Evolutionary conservation across 2,888 invertebrate species (phyloP).

Genomic region (Kryphioiulus occultus): DNA sequence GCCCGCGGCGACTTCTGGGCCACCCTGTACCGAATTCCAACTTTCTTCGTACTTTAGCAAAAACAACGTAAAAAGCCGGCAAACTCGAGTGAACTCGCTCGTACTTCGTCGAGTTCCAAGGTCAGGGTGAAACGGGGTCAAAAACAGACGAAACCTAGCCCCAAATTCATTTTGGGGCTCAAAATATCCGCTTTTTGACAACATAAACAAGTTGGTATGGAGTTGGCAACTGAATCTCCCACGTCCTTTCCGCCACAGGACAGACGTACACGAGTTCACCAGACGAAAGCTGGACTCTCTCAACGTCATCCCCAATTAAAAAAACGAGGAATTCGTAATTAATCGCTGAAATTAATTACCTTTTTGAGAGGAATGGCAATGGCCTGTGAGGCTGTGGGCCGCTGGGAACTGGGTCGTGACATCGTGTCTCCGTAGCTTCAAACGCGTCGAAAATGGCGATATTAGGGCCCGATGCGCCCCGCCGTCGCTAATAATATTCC

Average conservation of each 20-base stretch:
- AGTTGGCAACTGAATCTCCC: not conserved
- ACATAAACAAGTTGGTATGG: not conserved
- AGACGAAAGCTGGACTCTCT: not conserved
- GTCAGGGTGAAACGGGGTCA: not conserved
- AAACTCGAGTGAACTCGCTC: not conserved
- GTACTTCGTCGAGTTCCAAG: not conserved
- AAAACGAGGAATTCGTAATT: not conserved
- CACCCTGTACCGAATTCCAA: not conserved
- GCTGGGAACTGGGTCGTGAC: not conserved
- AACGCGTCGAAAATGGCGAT: not conserved
- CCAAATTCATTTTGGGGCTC: not conserved
- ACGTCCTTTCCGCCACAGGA: not conserved
- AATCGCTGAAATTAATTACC: not conserved
- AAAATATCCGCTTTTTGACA: not conserved
- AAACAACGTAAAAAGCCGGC: not conserved
- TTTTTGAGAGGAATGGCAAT: slow-evolving; percentile 6
- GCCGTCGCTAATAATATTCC: not conserved
- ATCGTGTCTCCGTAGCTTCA: not conserved
- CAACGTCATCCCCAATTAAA: not conserved
- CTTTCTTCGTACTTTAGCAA: not conserved
- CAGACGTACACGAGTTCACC: not conserved
- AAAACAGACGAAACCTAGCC: not conserved
- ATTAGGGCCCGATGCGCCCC: not conserved
- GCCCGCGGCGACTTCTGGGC: not conserved
- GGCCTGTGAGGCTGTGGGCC: not conserved